These are phyloP conservation scores for Saccostrea glomerata DNA, from an alignment of 1,140 invertebrate species.

Conservation along the genomic window DNA sequence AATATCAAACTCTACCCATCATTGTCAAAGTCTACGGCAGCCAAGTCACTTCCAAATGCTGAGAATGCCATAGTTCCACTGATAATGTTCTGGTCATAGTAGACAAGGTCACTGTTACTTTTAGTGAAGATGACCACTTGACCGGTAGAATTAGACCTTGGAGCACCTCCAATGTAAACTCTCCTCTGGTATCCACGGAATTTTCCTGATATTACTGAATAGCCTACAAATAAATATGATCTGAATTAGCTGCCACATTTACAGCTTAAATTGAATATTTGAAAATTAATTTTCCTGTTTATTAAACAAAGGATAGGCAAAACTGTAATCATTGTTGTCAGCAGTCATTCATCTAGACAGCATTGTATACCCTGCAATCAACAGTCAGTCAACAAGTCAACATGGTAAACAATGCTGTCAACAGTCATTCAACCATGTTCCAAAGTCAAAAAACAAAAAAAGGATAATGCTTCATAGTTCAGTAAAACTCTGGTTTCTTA, in stretches of 20 bases:
- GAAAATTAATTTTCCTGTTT: neutral
- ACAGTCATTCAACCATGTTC: no score
- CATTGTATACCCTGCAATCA: no score
- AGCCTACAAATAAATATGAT: constrained; percentile 61
- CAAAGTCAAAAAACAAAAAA: no score
- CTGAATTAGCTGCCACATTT: neutral
- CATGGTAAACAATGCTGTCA: no score
- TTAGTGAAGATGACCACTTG: constrained; percentile 90
- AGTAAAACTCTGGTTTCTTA: no score
- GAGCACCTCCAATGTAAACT: constrained; percentile 95
- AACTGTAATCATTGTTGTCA: no score
- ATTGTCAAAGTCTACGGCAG: constrained; percentile 92
- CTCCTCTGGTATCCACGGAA: constrained; percentile 54
- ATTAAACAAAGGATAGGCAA: neutral
- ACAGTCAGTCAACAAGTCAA: no score
- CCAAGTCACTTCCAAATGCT: constrained; percentile 95
- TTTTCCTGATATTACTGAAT: constrained; percentile 62
- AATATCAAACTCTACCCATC: constrained; percentile 82
- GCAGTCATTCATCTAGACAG: no score
- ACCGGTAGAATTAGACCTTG: constrained; percentile 84
- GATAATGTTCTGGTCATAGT: constrained; percentile 60
- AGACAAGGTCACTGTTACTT: constrained; percentile 50
- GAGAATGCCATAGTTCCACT: constrained; percentile 88
- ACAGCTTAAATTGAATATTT: neutral
- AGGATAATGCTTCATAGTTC: no score